Evolutionary conservation across 2,888 invertebrate genomes (phyloP).

Genomic region (Mesochorus sp.): DNA sequence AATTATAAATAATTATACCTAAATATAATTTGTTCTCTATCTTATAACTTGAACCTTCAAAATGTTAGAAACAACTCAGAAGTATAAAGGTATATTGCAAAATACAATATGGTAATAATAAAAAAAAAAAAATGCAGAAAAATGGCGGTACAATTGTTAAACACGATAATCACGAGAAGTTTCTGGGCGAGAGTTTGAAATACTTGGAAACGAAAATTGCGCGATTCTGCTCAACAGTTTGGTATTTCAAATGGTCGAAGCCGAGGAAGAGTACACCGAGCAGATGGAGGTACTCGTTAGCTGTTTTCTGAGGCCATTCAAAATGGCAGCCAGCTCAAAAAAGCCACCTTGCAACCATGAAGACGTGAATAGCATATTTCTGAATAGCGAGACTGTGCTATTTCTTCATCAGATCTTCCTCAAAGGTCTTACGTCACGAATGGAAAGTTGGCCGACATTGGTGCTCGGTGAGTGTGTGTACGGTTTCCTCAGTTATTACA

Average conservation of each 20-base stretch:
- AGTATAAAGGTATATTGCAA: too few relatives aligned
- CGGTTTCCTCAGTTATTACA: too few relatives aligned
- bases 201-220: not conserved
- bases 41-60: too few relatives aligned
- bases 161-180: too few relatives aligned
- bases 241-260: conserved; percentile 95
- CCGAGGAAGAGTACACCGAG: conserved; percentile 96
- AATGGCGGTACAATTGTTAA: too few relatives aligned
- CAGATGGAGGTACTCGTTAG: conserved; percentile 93
- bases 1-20: too few relatives aligned
- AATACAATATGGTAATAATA: too few relatives aligned
- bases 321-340: conserved; percentile 97
- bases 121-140: too few relatives aligned
- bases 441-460: conserved; percentile 97
- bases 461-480: conserved; percentile 88
- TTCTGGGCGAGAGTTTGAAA: too few relatives aligned
- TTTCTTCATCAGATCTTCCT: conserved; percentile 97
- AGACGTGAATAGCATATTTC: conserved; percentile 96
- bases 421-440: conserved; percentile 94
- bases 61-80: too few relatives aligned
- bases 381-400: conserved; percentile 95
- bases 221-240: conserved; percentile 83
- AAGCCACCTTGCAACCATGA: conserved; percentile 96
- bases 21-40: too few relatives aligned
- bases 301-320: conserved; percentile 94